Percentiles rank a stretch among this genome's conserved stretches.
These are phyloP conservation scores for Cyclura pinguis DNA, from an alignment of 2,797 vertebrate genomes.

Conservation along the genomic window DNA sequence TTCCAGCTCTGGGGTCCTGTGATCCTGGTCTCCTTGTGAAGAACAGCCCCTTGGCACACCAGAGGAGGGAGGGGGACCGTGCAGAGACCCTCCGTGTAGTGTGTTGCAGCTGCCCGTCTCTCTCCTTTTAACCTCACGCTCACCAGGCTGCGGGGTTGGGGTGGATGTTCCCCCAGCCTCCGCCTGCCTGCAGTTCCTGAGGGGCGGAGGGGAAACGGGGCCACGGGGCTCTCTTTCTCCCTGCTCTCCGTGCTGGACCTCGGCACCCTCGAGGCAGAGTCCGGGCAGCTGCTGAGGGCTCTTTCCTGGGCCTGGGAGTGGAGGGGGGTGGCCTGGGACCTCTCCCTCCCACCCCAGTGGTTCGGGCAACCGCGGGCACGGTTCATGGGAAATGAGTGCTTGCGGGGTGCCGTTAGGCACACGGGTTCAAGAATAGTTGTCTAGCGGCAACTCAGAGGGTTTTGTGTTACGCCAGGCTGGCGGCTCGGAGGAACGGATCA, in stretches of 20 bases:
- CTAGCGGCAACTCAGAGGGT: too few relatives aligned
- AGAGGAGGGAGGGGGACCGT: not conserved
- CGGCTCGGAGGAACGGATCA: too few relatives aligned
- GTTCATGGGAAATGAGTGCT: not conserved
- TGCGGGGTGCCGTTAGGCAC: too few relatives aligned
- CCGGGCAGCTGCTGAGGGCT: not conserved
- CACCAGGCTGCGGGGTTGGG: too few relatives aligned
- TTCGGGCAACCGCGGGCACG: not conserved
- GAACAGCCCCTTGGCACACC: not conserved
- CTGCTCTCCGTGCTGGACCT: not conserved
- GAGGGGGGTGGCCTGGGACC: too few relatives aligned
- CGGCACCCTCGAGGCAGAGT: not conserved
- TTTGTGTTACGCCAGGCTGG: too few relatives aligned
- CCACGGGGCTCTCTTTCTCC: not conserved
- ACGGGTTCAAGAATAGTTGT: not conserved
- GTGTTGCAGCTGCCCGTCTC: not conserved
- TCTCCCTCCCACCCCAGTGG: too few relatives aligned
- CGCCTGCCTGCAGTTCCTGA: not conserved
- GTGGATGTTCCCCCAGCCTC: rapidly evolving
- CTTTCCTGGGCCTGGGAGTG: too few relatives aligned
- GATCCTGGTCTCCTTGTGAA: too few relatives aligned
- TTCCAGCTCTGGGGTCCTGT: too few relatives aligned
- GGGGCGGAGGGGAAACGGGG: not conserved
- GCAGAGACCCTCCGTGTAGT: too few relatives aligned
- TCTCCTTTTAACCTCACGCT: not conserved